These are phyloP conservation scores for Dryocosmus kuriphilus DNA, from an alignment of 2,888 invertebrate genomes.

Conservation along the genomic window DNA sequence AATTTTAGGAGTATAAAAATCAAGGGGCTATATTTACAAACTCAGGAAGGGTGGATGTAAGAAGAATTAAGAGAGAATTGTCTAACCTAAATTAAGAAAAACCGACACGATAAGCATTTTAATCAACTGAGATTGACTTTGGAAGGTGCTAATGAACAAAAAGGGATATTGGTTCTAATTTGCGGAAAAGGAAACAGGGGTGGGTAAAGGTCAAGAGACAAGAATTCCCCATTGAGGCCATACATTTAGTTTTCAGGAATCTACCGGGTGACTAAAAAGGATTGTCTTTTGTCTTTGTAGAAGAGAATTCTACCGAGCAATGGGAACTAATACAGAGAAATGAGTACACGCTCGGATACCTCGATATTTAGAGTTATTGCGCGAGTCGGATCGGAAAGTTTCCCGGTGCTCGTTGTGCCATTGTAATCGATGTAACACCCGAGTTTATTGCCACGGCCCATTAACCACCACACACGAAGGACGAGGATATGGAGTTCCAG, in stretches of 20 bases:
- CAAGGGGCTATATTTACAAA: too few relatives aligned
- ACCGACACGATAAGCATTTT: background rate
- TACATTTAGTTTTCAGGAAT: background rate
- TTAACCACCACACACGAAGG: slow-evolving; percentile 56
- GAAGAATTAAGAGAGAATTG: background rate
- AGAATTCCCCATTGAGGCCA: background rate
- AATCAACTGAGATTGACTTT: background rate
- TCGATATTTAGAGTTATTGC: slow-evolving; percentile 73
- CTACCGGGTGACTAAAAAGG: background rate
- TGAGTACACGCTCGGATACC: slow-evolving; percentile 64
- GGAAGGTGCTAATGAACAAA: background rate
- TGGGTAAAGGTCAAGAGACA: background rate
- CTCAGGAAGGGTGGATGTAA: too few relatives aligned
- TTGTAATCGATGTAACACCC: slow-evolving; percentile 68
- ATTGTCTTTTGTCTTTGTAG: background rate
- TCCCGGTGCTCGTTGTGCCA: slow-evolving; percentile 50
- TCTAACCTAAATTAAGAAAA: background rate
- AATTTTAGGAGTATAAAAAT: too few relatives aligned
- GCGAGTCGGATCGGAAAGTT: slow-evolving; percentile 63
- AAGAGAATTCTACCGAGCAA: slow-evolving; percentile 40
- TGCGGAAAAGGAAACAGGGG: background rate
- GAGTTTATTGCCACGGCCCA: slow-evolving; percentile 67
- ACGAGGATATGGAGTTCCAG: background rate
- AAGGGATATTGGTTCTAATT: background rate
- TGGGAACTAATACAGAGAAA: slow-evolving; percentile 67